phyloP scores from a whole-genome alignment of 2,797 vertebrate species.

The Phataginus tricuspis region DNA sequence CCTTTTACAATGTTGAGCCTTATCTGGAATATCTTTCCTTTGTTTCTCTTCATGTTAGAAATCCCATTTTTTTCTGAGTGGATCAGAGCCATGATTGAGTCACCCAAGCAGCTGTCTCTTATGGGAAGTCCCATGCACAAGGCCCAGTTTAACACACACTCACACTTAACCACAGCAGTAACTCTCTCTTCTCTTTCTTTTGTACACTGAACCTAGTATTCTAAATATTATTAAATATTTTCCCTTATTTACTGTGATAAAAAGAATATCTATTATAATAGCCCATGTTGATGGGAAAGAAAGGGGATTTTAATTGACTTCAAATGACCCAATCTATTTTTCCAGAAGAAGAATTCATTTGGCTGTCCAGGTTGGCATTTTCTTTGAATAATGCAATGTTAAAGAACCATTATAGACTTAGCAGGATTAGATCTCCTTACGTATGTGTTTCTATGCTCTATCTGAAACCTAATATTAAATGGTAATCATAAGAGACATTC shows the following conservation, averaged over 20 bases:
- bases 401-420: constrained; percentile 51
- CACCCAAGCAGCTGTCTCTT: neutral
- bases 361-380: neutral
- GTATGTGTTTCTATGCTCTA: neutral
- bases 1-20: neutral
- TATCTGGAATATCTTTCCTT: neutral
- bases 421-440: neutral
- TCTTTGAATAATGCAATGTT: constrained; percentile 49
- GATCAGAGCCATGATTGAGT: neutral
- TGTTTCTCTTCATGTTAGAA: constrained; percentile 16
- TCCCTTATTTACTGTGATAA: constrained; percentile 42
- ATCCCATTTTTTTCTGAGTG: neutral
- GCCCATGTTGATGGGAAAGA: neutral
- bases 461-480: constrained; percentile 46
- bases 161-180: neutral
- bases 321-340: neutral
- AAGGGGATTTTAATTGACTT: constrained; percentile 44
- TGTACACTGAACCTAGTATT: neutral
- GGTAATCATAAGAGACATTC: constrained; percentile 30
- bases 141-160: neutral
- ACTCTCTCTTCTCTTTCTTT: neutral
- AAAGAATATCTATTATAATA: constrained; percentile 1
- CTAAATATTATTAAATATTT: constrained; percentile 36
- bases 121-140: neutral
- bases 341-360: constrained; percentile 27